Percentiles rank a stretch among this genome's conserved stretches.
phyloP scores from a whole-genome alignment of 1,140 invertebrate species.

The Caerostris darwini region DNA sequence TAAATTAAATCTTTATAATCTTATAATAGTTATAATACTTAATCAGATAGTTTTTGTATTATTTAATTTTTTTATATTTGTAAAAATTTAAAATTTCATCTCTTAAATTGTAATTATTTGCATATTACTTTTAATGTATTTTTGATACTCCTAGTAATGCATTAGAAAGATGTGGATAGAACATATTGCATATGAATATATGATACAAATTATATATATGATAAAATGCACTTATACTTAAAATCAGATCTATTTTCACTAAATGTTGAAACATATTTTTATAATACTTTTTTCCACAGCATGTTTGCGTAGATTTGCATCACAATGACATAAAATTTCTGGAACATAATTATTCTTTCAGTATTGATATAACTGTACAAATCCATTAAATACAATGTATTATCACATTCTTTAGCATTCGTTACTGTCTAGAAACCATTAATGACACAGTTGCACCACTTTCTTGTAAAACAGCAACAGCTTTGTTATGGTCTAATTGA shows the following conservation, averaged over 20 bases:
- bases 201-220: not conserved
- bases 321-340: not conserved
- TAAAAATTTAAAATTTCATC: no score
- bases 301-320: not conserved
- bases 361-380: not conserved
- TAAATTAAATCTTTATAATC: not conserved
- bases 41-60: not conserved
- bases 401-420: not conserved
- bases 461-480: slow-evolving; percentile 63
- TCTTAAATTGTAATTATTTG: no score
- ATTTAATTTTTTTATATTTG: not conserved
- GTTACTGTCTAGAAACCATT: slow-evolving; percentile 73
- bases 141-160: not conserved
- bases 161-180: not conserved
- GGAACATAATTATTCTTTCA: not conserved
- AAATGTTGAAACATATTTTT: not conserved
- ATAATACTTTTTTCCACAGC: not conserved
- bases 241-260: not conserved
- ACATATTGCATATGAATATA: not conserved
- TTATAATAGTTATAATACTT: not conserved
- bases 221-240: not conserved
- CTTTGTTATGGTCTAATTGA: slow-evolving; percentile 80
- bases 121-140: no score
- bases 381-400: not conserved
- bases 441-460: slow-evolving; percentile 66